Percentiles rank a stretch among this genome's conserved stretches.
Evolutionary conservation across 2,113 vertebrate genomes (phyloP).

Genomic region (Orientallactaga bullata): DNA sequence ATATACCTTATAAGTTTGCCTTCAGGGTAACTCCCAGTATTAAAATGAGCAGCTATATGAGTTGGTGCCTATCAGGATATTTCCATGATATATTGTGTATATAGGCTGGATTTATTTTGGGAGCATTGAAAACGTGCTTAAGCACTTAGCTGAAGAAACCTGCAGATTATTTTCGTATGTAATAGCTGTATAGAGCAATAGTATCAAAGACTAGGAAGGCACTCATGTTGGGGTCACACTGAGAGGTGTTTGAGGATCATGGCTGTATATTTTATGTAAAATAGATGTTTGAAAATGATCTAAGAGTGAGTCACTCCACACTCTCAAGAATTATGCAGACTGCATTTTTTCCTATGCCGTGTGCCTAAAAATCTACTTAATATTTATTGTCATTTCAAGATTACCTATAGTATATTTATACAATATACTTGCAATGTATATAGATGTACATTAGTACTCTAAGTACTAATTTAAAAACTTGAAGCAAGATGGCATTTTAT

Average conservation of each 20-base stretch:
- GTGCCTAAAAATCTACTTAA: constrained; percentile 93
- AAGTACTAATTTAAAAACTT: constrained; percentile 85
- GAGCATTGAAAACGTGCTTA: constrained; percentile 85
- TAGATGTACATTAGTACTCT: constrained; percentile 90
- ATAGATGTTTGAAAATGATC: constrained; percentile 86
- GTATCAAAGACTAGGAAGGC: constrained; percentile 83
- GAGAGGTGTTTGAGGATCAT: constrained; percentile 77
- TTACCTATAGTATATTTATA: constrained; percentile 95
- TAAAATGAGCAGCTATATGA: constrained; percentile 73
- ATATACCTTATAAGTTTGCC: constrained; percentile 64
- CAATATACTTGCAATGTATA: constrained; percentile 95
- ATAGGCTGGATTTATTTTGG: constrained; percentile 88
- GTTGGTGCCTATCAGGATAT: constrained; percentile 78
- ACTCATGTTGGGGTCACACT: constrained; percentile 75
- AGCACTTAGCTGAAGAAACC: constrained; percentile 84
- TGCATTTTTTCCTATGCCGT: constrained; percentile 89
- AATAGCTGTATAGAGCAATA: constrained; percentile 87
- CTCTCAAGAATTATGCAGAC: constrained; percentile 88
- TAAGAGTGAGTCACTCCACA: constrained; percentile 86
- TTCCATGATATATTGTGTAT: constrained; percentile 83
- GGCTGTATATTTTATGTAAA: constrained; percentile 88
- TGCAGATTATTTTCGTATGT: constrained; percentile 90
- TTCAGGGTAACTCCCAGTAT: constrained; percentile 76
- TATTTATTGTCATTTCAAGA: constrained; percentile 95
- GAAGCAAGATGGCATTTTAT: constrained; percentile 87